Conservation (phyloP, 2,888 invertebrate genomes). For the Agrochola lota region DNA sequence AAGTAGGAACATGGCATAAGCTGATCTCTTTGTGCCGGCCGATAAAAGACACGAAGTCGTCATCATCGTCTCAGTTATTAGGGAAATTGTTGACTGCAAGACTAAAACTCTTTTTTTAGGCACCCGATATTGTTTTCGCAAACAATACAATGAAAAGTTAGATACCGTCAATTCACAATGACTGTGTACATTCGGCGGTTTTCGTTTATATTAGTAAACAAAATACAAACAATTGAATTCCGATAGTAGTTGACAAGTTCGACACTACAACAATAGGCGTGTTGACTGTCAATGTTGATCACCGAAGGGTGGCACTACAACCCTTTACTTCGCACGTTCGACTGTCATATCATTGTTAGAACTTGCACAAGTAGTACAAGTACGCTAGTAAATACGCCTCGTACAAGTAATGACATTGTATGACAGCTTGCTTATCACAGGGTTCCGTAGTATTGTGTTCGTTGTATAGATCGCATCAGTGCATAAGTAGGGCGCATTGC, state of each 20-base stretch:
- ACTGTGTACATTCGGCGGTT: constrained; percentile 20
- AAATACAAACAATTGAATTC: constrained; percentile 40
- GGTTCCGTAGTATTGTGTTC: constrained; percentile 52
- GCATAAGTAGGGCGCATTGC: constrained; percentile 58
- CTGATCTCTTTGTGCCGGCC: neutral
- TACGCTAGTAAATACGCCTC: constrained; percentile 18
- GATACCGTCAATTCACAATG: constrained; percentile 29
- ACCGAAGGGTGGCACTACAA: constrained; percentile 38
- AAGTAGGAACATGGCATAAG: neutral
- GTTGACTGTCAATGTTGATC: constrained; percentile 39
- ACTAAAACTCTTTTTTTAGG: neutral
- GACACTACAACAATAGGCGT: constrained; percentile 45
- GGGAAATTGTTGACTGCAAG: neutral
- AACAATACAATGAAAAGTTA: constrained; percentile 11
- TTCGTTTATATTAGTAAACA: constrained; percentile 28
- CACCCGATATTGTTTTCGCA: neutral
- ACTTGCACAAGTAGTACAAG: constrained; percentile 27
- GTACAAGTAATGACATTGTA: constrained; percentile 47
- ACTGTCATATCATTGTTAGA: constrained; percentile 31
- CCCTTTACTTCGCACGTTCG: constrained; percentile 48
- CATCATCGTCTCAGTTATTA: neutral
- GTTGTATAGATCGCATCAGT: constrained; percentile 51
- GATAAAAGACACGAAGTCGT: neutral
- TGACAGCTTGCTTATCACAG: constrained; percentile 60
- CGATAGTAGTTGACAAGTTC: constrained; percentile 28